phyloP scores from a whole-genome alignment of 2,888 invertebrate species.

The Agriopis aurantiaria region DNA sequence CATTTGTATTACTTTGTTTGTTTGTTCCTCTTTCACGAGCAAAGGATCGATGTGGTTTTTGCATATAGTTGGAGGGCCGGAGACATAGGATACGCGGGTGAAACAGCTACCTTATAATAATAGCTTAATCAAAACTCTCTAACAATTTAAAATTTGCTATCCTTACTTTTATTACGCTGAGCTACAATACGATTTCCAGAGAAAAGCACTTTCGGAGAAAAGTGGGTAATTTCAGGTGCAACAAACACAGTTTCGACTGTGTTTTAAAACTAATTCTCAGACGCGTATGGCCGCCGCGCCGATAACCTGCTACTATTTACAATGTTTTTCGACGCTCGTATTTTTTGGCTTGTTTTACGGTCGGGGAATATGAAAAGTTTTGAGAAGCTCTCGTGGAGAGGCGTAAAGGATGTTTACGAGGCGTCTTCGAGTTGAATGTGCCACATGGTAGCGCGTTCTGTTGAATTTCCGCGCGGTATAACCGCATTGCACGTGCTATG shows the following conservation, averaged over 20 bases:
- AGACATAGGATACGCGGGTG: too few relatives aligned
- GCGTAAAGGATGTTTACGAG: slow-evolving; percentile 85
- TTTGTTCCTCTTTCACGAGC: too few relatives aligned
- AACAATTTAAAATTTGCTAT: slow-evolving; percentile 53
- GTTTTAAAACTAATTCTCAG: slow-evolving; percentile 81
- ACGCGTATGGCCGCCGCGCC: slow-evolving; percentile 65
- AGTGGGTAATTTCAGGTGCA: slow-evolving; percentile 71
- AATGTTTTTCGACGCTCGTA: slow-evolving; percentile 85
- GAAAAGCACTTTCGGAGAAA: slow-evolving; percentile 60
- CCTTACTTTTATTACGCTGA: slow-evolving; percentile 60
- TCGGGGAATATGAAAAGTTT: slow-evolving; percentile 85
- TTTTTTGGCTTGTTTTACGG: slow-evolving; percentile 85
- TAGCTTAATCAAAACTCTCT: slow-evolving; percentile 2
- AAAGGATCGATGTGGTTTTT: too few relatives aligned
- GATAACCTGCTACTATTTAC: slow-evolving; percentile 82
- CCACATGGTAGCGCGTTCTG: slow-evolving; percentile 78
- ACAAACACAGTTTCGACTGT: slow-evolving; percentile 77
- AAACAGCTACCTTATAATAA: not conserved
- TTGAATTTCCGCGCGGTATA: slow-evolving; percentile 75
- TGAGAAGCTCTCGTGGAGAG: slow-evolving; percentile 79
- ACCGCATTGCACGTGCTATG: slow-evolving; percentile 81
- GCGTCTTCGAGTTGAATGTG: slow-evolving; percentile 82
- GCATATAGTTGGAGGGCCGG: too few relatives aligned
- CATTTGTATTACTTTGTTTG: too few relatives aligned
- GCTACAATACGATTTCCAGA: slow-evolving; percentile 42